Base-by-base conservation (phyloP, 2,113 vertebrate genomes). In the Spermophilus dauricus region DNA sequence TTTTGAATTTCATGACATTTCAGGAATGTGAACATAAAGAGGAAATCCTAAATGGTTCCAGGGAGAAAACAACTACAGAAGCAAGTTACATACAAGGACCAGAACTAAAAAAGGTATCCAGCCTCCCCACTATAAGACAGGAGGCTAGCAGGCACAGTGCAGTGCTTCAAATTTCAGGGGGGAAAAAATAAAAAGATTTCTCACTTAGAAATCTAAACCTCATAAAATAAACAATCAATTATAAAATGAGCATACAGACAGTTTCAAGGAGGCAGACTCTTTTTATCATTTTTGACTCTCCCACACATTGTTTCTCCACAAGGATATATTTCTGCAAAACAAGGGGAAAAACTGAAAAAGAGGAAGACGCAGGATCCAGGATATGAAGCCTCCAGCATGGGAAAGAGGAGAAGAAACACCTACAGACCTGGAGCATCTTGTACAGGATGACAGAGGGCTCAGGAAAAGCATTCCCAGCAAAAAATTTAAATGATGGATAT, bases 1-100 rank as follows among this genome's bases (percentile, higher is more conserved):
- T 81, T n/a, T 76, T 72, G n/a, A 56, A 72, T 72, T 86, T 73
- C 32, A 80, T 81, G n/a, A 84, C 51, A 81, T 88, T 86, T 95
- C 63, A 87, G 30, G 88, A 82, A 85, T 76, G 34, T 37, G n/a
- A 24, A 8, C n/a, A 12, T 73, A 73, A 75, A 81, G 67, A 82
- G 28, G 20, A 69, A 8, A 37, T 37, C 5, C 5, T 86, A 67
- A 48, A 34, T 56, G 2, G 16, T 86, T 86, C 39, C 22, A 76
- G 17, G 67, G 32, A 58, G 8, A 34, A 69, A 80, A 80, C 22
- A 77, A 45, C 32, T 73, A 45, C 37, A 80, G 89, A 72, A 86
- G 39, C 4, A 75, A 42, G 48, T 75, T 18, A 86, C 1, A 10
- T 9, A 9, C 7, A 53, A 70, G n/a, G 58, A 39, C 86, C 6